Base-by-base conservation (phyloP, 2,888 invertebrate genomes). In the Acanthopleura granulata region DNA sequence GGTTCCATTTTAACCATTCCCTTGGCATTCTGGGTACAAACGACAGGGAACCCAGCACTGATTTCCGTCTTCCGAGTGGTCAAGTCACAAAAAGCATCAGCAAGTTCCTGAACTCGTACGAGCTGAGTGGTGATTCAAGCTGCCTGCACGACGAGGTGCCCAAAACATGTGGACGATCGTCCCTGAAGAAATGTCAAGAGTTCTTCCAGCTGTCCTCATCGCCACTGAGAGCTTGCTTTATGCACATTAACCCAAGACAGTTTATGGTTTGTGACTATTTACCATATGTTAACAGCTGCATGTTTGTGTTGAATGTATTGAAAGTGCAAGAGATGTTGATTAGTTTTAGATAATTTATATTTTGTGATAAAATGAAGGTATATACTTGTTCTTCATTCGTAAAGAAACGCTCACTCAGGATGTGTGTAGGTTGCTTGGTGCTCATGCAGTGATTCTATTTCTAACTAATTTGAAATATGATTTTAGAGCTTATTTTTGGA, bases 1-100 rank as follows among this genome's bases (percentile, higher is more conserved):
- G 62, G 11, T 14, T 15, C 14, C 76, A 78, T 25, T 70, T 69
- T 15, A 78, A 78, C 73, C 74, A 77, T n/a, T 79, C 79, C 0
- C 29, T 80, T 66, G 84, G 84, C 30, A 76, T 84, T 27, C 78
- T 84, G 29, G 84, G 84, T 61, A 82, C 75, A 57, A 79, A 78
- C 66, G 82, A 82, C 66, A 16, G 51, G 16, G 82, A 83, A 12
- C 49, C 62, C 1, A 78, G 77, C 66, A 80, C 79, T 51, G 84
- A 84, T 30, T 72, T 75, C 29, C 71, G 78, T 29, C 62, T 75
- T 15, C 74, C 78, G 12, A 61, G 76, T 70, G 80, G 81, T 9
- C n/a, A 29, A 27, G 57, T 22, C 1, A 30, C 72, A 22, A 18
- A 18, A 50, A 50, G 22, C 50, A 49, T 72, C 51, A n/a, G 15